These are phyloP conservation scores for Drosophila limbata DNA, from an alignment of 2,888 invertebrate genomes.

Conservation along the genomic window DNA sequence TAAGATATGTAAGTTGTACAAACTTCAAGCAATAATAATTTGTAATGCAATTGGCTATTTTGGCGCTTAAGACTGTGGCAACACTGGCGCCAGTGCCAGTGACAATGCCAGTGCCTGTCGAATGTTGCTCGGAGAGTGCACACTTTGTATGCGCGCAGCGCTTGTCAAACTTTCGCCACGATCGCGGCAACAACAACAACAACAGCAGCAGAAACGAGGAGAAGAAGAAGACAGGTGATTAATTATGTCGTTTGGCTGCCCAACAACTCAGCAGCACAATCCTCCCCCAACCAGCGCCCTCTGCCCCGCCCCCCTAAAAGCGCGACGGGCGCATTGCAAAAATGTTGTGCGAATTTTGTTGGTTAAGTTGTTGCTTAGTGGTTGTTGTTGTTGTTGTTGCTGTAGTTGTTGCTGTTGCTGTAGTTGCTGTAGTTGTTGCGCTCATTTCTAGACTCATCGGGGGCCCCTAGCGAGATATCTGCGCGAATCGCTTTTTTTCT, in stretches of 20 bases:
- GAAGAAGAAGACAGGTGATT: constrained; percentile 39
- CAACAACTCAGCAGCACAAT: constrained; percentile 32
- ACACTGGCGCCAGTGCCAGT: background rate
- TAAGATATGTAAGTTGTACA: no score
- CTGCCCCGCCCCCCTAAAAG: background rate
- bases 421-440: constrained; percentile 47
- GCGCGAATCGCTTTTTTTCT: constrained; percentile 59
- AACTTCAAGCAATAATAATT: no score
- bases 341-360: constrained; percentile 56
- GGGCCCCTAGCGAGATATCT: constrained; percentile 59
- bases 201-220: background rate
- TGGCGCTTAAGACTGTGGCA: background rate
- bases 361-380: constrained; percentile 38
- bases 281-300: background rate
- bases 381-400: no score
- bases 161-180: constrained; percentile 43
- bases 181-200: constrained; percentile 30
- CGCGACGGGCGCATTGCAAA: constrained; percentile 27
- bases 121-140: constrained; percentile 14
- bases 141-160: constrained; percentile 30
- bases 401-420: constrained; percentile 37
- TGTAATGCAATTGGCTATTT: no score
- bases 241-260: constrained; percentile 54
- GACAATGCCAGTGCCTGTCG: constrained; percentile 10
- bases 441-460: constrained; percentile 59